A percentile compares a stretch with the other conserved stretches of the same genome.
Conservation (phyloP, 2,113 vertebrate species). For the Colius striatus region DNA sequence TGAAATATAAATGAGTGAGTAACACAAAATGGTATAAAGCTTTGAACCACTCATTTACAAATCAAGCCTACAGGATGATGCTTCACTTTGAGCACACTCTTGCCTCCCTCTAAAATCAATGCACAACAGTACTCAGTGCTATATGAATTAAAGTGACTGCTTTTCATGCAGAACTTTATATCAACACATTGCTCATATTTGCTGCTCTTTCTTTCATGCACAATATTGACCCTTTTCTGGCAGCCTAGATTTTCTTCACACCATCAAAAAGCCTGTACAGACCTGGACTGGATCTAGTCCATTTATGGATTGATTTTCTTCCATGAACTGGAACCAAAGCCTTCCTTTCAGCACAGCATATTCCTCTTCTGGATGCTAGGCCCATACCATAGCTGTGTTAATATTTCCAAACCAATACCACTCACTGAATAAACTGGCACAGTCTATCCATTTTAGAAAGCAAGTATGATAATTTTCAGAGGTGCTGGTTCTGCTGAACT, state of each 20-base stretch:
- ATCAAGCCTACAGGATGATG: not conserved
- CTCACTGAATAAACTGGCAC: not conserved
- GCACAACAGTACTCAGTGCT: not conserved
- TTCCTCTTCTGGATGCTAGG: not conserved
- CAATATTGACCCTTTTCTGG: not conserved
- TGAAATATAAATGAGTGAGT: not conserved
- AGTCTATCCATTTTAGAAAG: not conserved
- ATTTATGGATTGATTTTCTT: not conserved
- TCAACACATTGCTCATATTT: not conserved
- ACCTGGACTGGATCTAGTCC: not conserved
- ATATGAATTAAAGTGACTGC: not conserved
- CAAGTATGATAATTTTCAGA: not conserved
- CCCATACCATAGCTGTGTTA: not conserved
- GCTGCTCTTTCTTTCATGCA: not conserved
- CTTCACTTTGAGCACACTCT: not conserved
- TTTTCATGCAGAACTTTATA: not conserved
- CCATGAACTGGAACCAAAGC: not conserved
- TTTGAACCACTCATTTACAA: fast-evolving
- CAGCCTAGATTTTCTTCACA: not conserved
- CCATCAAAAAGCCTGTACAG: not conserved
- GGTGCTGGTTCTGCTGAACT: not conserved
- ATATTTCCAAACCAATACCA: not conserved
- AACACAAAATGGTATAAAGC: not conserved
- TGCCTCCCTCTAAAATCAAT: not conserved
- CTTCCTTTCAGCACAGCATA: not conserved